phyloP scores from a whole-genome alignment of 2,797 vertebrate species.

The Euthynnus affinis region DNA sequence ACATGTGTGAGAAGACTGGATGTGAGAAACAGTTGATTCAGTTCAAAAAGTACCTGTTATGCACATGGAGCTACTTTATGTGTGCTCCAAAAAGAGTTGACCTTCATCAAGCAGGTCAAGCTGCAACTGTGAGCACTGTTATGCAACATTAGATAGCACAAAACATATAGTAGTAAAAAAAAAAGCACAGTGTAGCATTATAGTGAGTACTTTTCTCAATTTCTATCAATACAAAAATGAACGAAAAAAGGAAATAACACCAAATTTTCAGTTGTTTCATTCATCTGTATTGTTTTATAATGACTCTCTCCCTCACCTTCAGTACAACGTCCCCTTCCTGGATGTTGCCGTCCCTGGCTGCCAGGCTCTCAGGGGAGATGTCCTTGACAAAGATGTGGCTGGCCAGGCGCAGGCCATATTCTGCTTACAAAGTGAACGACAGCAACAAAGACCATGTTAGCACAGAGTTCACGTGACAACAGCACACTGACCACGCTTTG shows the following conservation, averaged over 20 bases:
- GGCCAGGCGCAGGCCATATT: conserved; percentile 98
- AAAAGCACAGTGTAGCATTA: neutral
- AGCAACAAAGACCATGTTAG: conserved; percentile 84
- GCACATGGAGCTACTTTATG: neutral
- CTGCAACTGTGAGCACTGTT: conserved; percentile 20
- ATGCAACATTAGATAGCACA: conserved; percentile 25
- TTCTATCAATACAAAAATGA: conserved; percentile 4
- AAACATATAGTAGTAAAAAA: neutral
- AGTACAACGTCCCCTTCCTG: conserved; percentile 99
- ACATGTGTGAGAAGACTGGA: neutral
- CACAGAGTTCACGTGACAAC: conserved; percentile 72
- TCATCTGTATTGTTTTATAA: conserved; percentile 26
- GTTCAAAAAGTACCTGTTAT: conserved; percentile 13
- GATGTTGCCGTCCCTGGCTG: conserved; percentile 98
- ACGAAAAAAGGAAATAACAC: neutral
- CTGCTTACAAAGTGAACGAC: conserved; percentile 90
- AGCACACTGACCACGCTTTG: conserved; percentile 41
- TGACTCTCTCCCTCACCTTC: conserved; percentile 87
- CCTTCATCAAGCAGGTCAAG: conserved; percentile 17
- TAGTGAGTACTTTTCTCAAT: neutral
- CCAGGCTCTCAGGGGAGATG: conserved; percentile 99
- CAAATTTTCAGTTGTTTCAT: conserved; percentile 2
- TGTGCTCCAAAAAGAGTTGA: conserved; percentile 26
- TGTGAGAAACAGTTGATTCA: conserved; percentile 7
- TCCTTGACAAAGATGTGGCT: conserved; percentile 99